Base-by-base conservation (phyloP, 2,797 vertebrate genomes). In the Phrynocephalus vlangalii region DNA sequence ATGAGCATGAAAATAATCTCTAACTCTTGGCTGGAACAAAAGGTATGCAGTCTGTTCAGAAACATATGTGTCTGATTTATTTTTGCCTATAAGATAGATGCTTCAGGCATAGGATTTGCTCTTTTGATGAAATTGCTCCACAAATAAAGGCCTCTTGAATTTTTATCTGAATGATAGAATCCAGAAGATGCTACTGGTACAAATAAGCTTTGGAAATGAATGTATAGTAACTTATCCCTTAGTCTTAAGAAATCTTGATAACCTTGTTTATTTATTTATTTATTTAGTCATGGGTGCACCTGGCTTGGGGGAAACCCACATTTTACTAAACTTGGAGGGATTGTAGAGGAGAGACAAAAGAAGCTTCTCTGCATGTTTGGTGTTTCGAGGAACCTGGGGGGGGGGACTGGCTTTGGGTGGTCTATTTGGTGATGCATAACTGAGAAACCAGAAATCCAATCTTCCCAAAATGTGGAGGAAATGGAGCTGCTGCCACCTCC, bases 241-340 rank as follows among this genome's bases (percentile, higher is more conserved):
- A 79, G 89, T 87, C 73, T 82, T 93, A 91, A 91, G 84, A 72
- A 89, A 85, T 38, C 16, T 18, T 87, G 70, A 88, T 60, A 87
- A 13, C 11, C 11, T 8, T 56, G 52, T 56, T 8, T 56, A 9
- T 56, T 8, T 56, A 56, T 56, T 56, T 56, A 8, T 88, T 86
- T 87, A 15, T 85, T 91, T 33, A 85, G 79, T n/a, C 50, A 75
- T 78, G 1, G 5, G 60, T 68, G 52, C 26, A 86, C 44, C n/a
- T 44, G 38, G 38, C 38, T 44, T 44, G 38, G 38, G 38, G 38
- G 4, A 44, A 44, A 44, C 38, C 38, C 38, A 44, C 38, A 44
- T 44, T 44, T 44, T 44, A 44, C 38, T 44, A 44, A 44, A 44
- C 38, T 44, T 44, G 38, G 38, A 44, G 38, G 38, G 38, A 44